A percentile compares a stretch with the other conserved stretches of the same genome.
Conservation (phyloP, 2,888 invertebrate genomes). For the Drosophila demipolita region DNA sequence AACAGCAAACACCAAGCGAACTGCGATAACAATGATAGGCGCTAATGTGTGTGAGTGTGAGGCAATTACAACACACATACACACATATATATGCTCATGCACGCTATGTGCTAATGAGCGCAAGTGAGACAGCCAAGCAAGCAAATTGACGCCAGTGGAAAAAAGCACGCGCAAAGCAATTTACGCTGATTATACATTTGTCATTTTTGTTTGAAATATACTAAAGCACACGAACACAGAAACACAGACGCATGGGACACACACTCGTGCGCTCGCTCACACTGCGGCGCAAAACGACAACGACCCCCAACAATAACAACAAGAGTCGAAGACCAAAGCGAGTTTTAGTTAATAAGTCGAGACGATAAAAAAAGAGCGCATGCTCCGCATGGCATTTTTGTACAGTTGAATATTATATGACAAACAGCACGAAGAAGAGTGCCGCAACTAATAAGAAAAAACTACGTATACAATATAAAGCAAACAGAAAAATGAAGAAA, state of each 20-base stretch:
- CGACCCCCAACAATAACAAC: constrained; percentile 42
- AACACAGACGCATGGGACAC: constrained; percentile 32
- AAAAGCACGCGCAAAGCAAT: constrained; percentile 75
- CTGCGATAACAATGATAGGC: constrained; percentile 42
- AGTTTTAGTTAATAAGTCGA: constrained; percentile 56
- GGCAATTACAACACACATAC: constrained; percentile 41
- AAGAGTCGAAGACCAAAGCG: constrained; percentile 37
- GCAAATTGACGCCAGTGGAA: constrained; percentile 49
- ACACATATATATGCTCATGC: constrained; percentile 3
- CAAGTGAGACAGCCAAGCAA: constrained; percentile 39
- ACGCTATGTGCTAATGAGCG: constrained; percentile 34
- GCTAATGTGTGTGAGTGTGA: constrained; percentile 39
- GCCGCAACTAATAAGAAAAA: constrained; percentile 63
- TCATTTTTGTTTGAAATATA: constrained; percentile 71
- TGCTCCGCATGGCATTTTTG: constrained; percentile 64
- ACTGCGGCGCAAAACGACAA: constrained; percentile 46
- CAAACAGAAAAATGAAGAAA: background rate
- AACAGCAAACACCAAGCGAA: constrained; percentile 29
- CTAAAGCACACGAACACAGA: constrained; percentile 29
- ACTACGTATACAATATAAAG: constrained; percentile 28
- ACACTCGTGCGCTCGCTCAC: constrained; percentile 64
- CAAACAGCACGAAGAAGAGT: constrained; percentile 32
- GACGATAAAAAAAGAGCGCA: constrained; percentile 64
- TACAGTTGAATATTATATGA: constrained; percentile 63
- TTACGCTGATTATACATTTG: constrained; percentile 75